phyloP scores from a whole-genome alignment of 2,797 vertebrate species.

The Pygocentrus nattereri region DNA sequence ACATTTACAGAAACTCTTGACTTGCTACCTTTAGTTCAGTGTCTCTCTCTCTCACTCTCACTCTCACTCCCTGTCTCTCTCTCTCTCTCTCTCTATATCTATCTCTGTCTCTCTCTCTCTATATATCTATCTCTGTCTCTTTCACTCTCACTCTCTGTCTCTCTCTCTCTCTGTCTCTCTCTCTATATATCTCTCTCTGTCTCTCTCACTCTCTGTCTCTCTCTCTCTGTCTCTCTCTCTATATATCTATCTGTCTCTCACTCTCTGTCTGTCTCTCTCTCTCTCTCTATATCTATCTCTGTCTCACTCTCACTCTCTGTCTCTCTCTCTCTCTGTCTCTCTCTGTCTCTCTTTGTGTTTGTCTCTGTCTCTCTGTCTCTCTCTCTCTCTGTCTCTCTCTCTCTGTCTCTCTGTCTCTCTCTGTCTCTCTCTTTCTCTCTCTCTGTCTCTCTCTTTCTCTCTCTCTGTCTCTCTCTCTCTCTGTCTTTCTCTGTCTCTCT shows the following conservation, averaged over 20 bases:
- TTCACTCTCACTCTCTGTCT: not conserved
- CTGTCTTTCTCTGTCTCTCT: not conserved
- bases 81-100: constrained; percentile 26
- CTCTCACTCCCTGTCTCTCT: too few relatives aligned
- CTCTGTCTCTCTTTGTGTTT: not conserved
- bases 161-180: not conserved
- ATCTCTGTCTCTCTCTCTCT: not conserved
- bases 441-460: not conserved
- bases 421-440: constrained; percentile 14
- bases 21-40: too few relatives aligned
- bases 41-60: not conserved
- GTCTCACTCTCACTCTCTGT: too few relatives aligned
- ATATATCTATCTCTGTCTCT: too few relatives aligned
- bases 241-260: too few relatives aligned
- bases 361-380: not conserved
- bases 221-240: constrained; percentile 9
- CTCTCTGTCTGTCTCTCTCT: not conserved
- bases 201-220: not conserved
- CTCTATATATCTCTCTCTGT: too few relatives aligned
- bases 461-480: constrained; percentile 6
- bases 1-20: too few relatives aligned
- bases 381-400: constrained; percentile 5
- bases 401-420: not conserved
- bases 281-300: not conserved
- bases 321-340: not conserved